Base-by-base conservation (phyloP, 2,113 vertebrate genomes). In the Vanacampus margaritifer region DNA sequence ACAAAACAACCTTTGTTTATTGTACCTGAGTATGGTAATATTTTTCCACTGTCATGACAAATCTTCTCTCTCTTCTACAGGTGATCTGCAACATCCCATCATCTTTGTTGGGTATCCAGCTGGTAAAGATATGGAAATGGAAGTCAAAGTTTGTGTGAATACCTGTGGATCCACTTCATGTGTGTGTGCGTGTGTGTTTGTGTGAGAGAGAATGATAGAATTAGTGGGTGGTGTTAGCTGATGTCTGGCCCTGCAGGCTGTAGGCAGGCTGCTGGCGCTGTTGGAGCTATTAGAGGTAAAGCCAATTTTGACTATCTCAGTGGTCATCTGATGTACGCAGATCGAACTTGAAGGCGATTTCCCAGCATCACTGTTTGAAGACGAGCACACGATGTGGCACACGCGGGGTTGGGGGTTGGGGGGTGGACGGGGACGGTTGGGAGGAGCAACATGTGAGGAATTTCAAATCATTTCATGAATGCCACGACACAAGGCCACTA, bases 221-320 rank as follows among this genome's bases (percentile, higher is more conserved):
- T 28, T 75, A 53, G 69, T 68, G 65, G 77, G 69, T 72, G 73
- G 73, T 0, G 0, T 63, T 63, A 57, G 74, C 57, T 68, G 78
- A 80, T 76, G 69, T 65, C 74, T 77, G 79, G 74, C 65, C 81
- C 80, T 13, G 69, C 79, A 83, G 78, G 79, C 67, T 78, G 11
- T n/a, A 16, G 59, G 59, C 59, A 24, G 67, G 78, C 77, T 67
- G 67, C 75, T 63, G 75, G 35, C 66, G 0, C 64, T 60, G 81
- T 73, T 75, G 76, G 67, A 70, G 59, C 68, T 79, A 83, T 85
- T 81, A 71, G 77, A 78, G 71, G 72, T 61, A 82, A 81, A 86
- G 81, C 76, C 80, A 84, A 80, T 86, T 86, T 79, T 58, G 78
- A 79, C 76, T 63, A 75, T 68, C 76, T 85, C 75, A 64, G 81